Conservation (phyloP, 2,888 invertebrate genomes). For the Petrophora chlorosata region DNA sequence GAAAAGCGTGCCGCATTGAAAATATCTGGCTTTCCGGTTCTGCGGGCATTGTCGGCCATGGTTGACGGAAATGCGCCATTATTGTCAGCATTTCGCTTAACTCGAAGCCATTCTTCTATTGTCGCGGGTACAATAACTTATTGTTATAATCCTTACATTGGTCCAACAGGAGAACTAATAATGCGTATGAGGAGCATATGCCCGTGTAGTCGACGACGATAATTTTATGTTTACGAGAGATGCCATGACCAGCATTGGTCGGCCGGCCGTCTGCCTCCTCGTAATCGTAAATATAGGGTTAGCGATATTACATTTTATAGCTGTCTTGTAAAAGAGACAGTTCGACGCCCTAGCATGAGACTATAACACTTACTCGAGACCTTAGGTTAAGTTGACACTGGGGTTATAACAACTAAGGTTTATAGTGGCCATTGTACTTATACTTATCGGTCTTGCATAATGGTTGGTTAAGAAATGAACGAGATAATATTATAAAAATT, state of each 20-base stretch:
- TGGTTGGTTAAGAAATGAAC: too few relatives aligned
- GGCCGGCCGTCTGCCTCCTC: not conserved
- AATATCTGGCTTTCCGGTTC: not conserved
- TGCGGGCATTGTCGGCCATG: not conserved
- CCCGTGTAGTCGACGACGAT: not conserved
- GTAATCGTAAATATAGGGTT: not conserved
- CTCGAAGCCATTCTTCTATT: slow-evolving; percentile 5
- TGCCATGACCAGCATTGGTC: too few relatives aligned
- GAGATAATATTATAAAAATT: too few relatives aligned
- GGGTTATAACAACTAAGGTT: too few relatives aligned
- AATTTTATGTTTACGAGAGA: too few relatives aligned
- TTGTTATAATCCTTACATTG: slow-evolving; percentile 5
- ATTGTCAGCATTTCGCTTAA: not conserved
- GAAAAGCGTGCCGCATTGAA: not conserved
- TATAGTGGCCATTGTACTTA: too few relatives aligned
- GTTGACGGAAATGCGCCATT: not conserved
- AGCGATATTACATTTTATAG: not conserved
- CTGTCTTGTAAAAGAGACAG: not conserved
- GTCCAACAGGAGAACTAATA: too few relatives aligned
- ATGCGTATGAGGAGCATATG: too few relatives aligned
- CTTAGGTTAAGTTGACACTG: too few relatives aligned
- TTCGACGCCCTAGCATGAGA: not conserved
- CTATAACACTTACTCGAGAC: too few relatives aligned
- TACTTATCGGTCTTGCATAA: too few relatives aligned
- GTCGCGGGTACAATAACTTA: slow-evolving; percentile 8